Conservation (phyloP, 2,797 vertebrate genomes). For the Aplochiton taeniatus region DNA sequence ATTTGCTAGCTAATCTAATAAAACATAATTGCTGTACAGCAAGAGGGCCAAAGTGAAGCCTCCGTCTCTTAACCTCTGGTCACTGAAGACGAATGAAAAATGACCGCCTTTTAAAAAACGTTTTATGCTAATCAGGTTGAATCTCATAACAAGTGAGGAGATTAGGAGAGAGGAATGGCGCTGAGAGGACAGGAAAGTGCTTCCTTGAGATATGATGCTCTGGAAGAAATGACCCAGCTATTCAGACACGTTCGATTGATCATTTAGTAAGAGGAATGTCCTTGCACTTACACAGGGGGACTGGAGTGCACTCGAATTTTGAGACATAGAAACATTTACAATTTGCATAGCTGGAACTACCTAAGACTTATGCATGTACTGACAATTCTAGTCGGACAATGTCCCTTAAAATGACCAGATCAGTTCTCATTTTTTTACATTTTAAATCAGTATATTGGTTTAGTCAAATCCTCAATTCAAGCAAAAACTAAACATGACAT, state of each 20-base stretch:
- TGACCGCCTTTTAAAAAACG: conserved; percentile 5
- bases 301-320: too few relatives aligned
- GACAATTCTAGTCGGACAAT: too few relatives aligned
- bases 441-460: too few relatives aligned
- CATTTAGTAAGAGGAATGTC: too few relatives aligned
- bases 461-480: too few relatives aligned
- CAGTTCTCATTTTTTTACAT: too few relatives aligned
- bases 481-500: too few relatives aligned
- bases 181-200: not conserved
- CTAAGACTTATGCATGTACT: too few relatives aligned
- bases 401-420: too few relatives aligned
- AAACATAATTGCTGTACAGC: conserved; percentile 35
- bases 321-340: too few relatives aligned
- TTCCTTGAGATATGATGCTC: not conserved
- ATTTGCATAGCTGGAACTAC: too few relatives aligned
- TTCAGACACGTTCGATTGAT: not conserved
- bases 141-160: conserved; percentile 16
- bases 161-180: conserved; percentile 1
- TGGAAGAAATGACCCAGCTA: not conserved
- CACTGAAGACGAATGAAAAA: conserved; percentile 34
- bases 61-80: conserved; percentile 27
- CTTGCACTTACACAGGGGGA: too few relatives aligned
- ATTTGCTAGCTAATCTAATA: conserved; percentile 23
- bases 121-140: conserved; percentile 16
- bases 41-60: conserved; percentile 10